Evolutionary conservation across 2,888 invertebrate genomes (phyloP).

Genomic region (Trileptium ribeirensis): DNA sequence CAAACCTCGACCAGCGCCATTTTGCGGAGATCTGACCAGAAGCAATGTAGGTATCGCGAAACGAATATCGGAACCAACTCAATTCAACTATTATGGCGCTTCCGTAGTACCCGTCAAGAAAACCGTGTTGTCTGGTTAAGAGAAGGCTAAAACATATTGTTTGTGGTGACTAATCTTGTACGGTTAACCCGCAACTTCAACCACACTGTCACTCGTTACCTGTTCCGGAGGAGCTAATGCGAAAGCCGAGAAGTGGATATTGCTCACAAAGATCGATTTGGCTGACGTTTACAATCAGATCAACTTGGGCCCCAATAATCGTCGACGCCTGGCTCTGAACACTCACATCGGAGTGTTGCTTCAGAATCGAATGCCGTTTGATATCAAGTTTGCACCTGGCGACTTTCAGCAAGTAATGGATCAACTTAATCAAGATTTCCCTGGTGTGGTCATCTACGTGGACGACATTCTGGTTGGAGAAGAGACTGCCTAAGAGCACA

Average conservation of each 20-base stretch:
- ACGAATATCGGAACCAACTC: not conserved
- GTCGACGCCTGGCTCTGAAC: slow-evolving; percentile 7
- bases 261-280: not conserved
- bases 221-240: not conserved
- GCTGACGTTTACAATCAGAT: slow-evolving; percentile 12
- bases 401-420: slow-evolving; percentile 28
- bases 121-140: not conserved
- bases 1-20: not conserved
- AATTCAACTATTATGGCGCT: not conserved
- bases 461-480: slow-evolving; percentile 13
- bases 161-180: not conserved
- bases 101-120: slow-evolving; percentile 12
- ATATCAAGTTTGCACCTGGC: slow-evolving; percentile 17
- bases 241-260: not conserved
- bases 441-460: slow-evolving; percentile 26
- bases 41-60: not conserved
- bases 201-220: not conserved
- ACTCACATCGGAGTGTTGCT: slow-evolving; percentile 27
- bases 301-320: not conserved
- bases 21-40: no score
- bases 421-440: slow-evolving; percentile 23
- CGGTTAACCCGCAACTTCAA: slow-evolving; percentile 3
- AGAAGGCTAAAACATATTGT: not conserved
- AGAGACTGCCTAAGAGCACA: not conserved
- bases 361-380: slow-evolving; percentile 24